Percentiles rank a stretch among this genome's conserved stretches.
Conservation (phyloP, 2,888 invertebrate genomes). For the Nebria salina region DNA sequence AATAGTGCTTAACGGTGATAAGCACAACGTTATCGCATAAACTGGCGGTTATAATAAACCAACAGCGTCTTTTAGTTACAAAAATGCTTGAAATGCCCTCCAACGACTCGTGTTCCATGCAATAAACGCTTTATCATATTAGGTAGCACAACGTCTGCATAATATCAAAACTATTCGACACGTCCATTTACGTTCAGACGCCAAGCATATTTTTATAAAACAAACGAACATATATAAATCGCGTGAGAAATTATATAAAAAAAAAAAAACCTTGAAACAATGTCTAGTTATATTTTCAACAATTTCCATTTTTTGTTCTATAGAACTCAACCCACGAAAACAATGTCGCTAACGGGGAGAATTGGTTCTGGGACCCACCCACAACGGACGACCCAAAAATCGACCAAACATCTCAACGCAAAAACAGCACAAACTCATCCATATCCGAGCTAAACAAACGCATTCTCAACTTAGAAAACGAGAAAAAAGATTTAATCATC, state of each 20-base stretch:
- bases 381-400: constrained; percentile 45
- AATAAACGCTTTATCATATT: too few relatives aligned
- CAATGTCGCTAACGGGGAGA: constrained; percentile 62
- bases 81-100: background rate
- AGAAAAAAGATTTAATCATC: constrained; percentile 56
- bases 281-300: background rate
- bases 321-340: constrained; percentile 2
- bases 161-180: background rate
- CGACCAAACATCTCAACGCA: constrained; percentile 6
- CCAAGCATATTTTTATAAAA: background rate
- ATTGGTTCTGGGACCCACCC: constrained; percentile 68
- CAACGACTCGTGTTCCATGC: too few relatives aligned
- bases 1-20: constrained; percentile 31
- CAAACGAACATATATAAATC: background rate
- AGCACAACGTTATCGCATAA: constrained; percentile 33
- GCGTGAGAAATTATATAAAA: background rate
- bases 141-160: background rate
- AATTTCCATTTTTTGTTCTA: background rate
- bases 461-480: constrained; percentile 55
- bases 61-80: background rate
- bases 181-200: background rate
- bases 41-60: constrained; percentile 36
- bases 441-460: constrained; percentile 55
- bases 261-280: background rate
- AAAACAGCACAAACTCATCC: constrained; percentile 34